Base-by-base conservation (phyloP, 2,797 vertebrate species). In the Neostethus bicornis region DNA sequence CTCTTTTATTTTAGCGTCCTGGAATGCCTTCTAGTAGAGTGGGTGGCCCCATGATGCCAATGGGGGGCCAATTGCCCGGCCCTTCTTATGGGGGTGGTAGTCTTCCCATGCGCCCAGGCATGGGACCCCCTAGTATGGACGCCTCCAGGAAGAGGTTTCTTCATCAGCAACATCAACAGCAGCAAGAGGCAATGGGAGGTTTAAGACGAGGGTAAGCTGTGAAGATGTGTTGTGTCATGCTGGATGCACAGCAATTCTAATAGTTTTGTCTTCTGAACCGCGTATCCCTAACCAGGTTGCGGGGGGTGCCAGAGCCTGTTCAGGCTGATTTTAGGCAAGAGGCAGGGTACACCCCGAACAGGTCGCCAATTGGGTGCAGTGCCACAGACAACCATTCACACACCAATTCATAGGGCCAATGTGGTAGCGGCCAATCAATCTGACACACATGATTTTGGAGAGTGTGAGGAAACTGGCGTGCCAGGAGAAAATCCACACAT, bases 111-210 rank as follows among this genome's bases (percentile, higher is more conserved):
- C 89, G 96, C 31, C 90, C 94, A 0, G 94, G 93, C 50, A 95
- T 99, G 92, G 93, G 94, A 14, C 95, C 93, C 53, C 78, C 93
- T 1, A 80, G 93, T 74, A 93, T 97, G 94, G 97, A 98, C 21
- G 85, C 94, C 17, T 94, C 94, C 13, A 91, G 96, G 77, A 99
- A 98, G 75, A 92, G 97, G 19, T 91, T 96, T 72, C 92, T 98
- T 51, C 95, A 95, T 72, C 91, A 84, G 45, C 96, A 95, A 77
- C 92, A 93, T 65, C 87, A 71, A 24, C 93, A 93, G 21, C 94
- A 94, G 79, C 91, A 93, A 17, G 95, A 94, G 64, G 92, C 87
- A 0, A 81, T 93, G 82, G 89, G 92, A 51, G 81, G 90, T 79
- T 93, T 90, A 3, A 87, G 96, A 74, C 92, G 96, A 74, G 95